These are phyloP conservation scores for Macquaria ambigua DNA, from an alignment of 2,113 vertebrate genomes.

Conservation along the genomic window DNA sequence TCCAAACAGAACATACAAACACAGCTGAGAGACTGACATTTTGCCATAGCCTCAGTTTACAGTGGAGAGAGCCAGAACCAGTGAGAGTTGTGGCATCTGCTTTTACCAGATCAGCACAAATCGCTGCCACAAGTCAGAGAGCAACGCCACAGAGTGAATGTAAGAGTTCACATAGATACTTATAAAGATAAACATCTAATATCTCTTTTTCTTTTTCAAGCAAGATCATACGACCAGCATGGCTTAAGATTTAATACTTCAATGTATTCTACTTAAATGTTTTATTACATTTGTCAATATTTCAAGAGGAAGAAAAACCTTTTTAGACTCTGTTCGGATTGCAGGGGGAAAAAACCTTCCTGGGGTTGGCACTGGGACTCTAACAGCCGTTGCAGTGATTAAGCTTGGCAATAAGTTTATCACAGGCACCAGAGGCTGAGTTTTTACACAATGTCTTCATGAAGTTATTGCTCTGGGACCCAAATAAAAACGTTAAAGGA, in stretches of 20 bases:
- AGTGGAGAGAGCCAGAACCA: not conserved
- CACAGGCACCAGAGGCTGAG: not conserved
- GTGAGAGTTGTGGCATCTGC: not conserved
- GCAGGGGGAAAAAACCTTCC: not conserved
- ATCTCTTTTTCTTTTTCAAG: not conserved
- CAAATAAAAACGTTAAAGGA: not conserved
- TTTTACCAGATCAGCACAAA: conserved; percentile 9
- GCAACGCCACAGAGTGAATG: not conserved
- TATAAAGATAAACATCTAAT: conserved; percentile 1
- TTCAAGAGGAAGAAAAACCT: not conserved
- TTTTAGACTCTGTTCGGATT: not conserved
- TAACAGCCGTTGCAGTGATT: conserved; percentile 34
- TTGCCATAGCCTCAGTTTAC: not conserved
- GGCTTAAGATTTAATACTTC: not conserved
- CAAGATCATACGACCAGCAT: not conserved
- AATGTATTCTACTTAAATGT: not conserved
- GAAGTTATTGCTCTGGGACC: not conserved
- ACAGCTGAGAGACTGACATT: not conserved
- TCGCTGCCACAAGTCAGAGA: not conserved
- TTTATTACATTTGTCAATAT: not conserved
- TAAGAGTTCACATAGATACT: not conserved
- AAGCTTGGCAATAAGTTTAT: not conserved
- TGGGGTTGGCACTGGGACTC: not conserved
- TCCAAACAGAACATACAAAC: not conserved
- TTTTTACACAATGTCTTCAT: not conserved